A percentile compares a stretch with the other conserved stretches of the same genome.
Evolutionary conservation across 2,888 invertebrate genomes (phyloP).

Genomic region (Harpalus rubripes): DNA sequence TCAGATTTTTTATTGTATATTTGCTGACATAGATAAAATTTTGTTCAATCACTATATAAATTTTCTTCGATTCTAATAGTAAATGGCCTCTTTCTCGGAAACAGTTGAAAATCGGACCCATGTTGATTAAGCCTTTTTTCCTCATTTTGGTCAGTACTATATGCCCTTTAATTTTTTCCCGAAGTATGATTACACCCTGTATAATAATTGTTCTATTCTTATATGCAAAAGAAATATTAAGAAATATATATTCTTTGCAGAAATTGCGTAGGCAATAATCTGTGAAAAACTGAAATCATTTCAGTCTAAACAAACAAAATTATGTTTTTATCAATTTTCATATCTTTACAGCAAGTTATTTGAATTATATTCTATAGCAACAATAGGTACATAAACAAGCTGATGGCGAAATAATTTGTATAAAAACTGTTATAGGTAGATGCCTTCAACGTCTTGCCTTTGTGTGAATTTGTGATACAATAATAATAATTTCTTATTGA

Average conservation of each 20-base stretch:
- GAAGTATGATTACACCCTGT: no score
- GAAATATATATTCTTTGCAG: background rate
- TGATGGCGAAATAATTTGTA: constrained; percentile 10
- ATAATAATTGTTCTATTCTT: no score
- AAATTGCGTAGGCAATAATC: background rate
- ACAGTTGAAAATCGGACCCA: no score
- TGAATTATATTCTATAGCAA: background rate
- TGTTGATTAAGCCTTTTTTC: no score
- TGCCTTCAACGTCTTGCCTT: constrained; percentile 8
- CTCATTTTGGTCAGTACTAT: no score
- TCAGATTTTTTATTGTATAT: no score
- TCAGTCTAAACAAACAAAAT: background rate
- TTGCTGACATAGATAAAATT: no score
- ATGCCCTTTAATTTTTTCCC: no score
- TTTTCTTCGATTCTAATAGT: no score
- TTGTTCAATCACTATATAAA: no score
- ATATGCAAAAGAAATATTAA: background rate
- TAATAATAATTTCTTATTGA: constrained; percentile 30
- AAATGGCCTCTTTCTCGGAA: no score
- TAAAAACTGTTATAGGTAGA: background rate
- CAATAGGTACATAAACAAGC: constrained; percentile 14
- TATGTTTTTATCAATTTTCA: constrained; percentile 16
- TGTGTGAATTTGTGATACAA: constrained; percentile 30
- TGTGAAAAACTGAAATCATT: background rate
- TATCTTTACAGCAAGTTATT: background rate